Base-by-base conservation (phyloP, 2,113 vertebrate genomes). In the Bos indicus region DNA sequence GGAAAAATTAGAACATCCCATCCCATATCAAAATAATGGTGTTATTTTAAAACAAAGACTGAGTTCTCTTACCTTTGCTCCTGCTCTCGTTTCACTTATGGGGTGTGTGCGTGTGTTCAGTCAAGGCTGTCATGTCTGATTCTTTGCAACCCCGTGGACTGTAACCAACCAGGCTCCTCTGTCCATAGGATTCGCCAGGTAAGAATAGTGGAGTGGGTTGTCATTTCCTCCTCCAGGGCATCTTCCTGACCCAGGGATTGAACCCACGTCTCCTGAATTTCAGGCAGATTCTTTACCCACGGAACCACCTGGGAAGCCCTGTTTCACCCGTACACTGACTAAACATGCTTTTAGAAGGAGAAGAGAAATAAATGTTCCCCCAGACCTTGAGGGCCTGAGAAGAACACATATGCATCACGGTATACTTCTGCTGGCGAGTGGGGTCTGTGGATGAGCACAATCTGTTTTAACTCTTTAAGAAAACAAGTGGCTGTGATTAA, bases 331-430 rank as follows among this genome's bases (percentile, higher is more conserved):
- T 0, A 3, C 9, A 1, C 28, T 28, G 19, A 7, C 16, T 46
- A 43, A 36, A 4, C n/a, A 11, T 17, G 5, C 13, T 51, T 56
- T 40, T 36, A 36, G 23, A n/a, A 84, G n/a, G 81, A 84, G 52
- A n/a, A 23, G 26, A 40, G 52, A 54, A 84, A 40, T 25, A 43
- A 36, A 12, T 25, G 8, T 21, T 4, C 10, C 48, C 36, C 25
- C 6, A 6, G 21, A 7, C 23, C 26, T 6, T 11, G 0, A 2
- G n/a, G 14, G 6, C 21, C 0, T 54, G 33, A 60, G 23, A 84
- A 67, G 7, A 59, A 56, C 28, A 8, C 28, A 6, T 2, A 6
- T 2, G 4, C 2, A 12, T 46, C 51, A 23, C 9, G 16, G 21
- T 51, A 52, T 28, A 26, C 1, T 40, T 19, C 64, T 33, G n/a